Conservation (phyloP, 1,140 invertebrate species). For the Doryteuthis pealeii region DNA sequence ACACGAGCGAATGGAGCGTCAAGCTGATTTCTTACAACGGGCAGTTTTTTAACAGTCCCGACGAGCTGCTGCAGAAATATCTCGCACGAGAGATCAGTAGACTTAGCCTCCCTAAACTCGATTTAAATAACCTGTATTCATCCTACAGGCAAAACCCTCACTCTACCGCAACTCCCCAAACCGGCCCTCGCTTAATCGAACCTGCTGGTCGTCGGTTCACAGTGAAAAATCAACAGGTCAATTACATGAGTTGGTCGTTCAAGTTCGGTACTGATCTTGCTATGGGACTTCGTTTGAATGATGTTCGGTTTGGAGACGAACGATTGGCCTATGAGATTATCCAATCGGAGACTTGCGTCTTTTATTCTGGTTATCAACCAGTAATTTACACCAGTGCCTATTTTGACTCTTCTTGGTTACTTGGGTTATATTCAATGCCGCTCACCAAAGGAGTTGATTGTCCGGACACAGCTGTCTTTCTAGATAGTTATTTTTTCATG, state of each 20-base stretch:
- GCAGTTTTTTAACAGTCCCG: slow-evolving; percentile 39
- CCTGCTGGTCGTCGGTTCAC: slow-evolving; percentile 47
- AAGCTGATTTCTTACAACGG: slow-evolving; percentile 46
- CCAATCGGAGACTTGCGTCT: slow-evolving; percentile 48
- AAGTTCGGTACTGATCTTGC: slow-evolving; percentile 41
- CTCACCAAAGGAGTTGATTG: slow-evolving; percentile 51
- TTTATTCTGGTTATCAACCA: slow-evolving; percentile 49
- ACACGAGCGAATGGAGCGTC: slow-evolving; percentile 40
- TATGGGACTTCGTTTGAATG: slow-evolving; percentile 46
- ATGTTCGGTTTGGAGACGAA: slow-evolving; percentile 49
- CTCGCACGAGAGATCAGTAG: slow-evolving; percentile 27
- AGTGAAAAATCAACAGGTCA: slow-evolving; percentile 40
- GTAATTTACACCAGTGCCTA: slow-evolving; percentile 32
- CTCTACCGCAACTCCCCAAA: slow-evolving; percentile 28
- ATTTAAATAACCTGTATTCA: slow-evolving; percentile 33
- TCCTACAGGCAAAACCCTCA: slow-evolving; percentile 36
- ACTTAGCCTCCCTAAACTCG: slow-evolving; percentile 18
- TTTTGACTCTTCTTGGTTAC: slow-evolving; percentile 43
- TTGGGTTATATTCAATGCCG: slow-evolving; percentile 44
- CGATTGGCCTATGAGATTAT: slow-evolving; percentile 53
- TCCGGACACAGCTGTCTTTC: slow-evolving; percentile 45
- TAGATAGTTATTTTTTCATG: slow-evolving; percentile 40
- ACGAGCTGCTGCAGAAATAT: slow-evolving; percentile 41
- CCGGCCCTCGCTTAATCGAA: slow-evolving; percentile 43
- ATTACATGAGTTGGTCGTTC: slow-evolving; percentile 53